phyloP scores from a whole-genome alignment of 2,888 invertebrate species.

The Rutpela maculata region DNA sequence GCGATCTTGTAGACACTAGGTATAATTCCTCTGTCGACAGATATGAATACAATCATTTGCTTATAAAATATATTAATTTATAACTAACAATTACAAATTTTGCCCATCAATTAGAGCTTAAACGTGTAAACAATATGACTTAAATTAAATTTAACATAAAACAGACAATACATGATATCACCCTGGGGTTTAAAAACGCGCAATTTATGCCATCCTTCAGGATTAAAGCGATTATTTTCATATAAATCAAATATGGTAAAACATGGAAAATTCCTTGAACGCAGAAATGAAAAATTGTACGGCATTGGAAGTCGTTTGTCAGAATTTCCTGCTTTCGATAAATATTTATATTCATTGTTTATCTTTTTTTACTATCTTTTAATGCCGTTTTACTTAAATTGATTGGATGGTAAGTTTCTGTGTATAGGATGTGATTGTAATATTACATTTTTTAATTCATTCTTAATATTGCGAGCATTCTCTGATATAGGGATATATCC shows the following conservation, averaged over 20 bases:
- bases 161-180: neutral
- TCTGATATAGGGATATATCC: too few relatives aligned
- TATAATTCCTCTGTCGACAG: too few relatives aligned
- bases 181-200: neutral
- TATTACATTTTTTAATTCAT: too few relatives aligned
- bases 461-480: too few relatives aligned
- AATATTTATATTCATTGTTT: neutral
- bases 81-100: too few relatives aligned
- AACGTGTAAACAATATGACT: neutral
- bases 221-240: slow-evolving; percentile 32
- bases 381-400: too few relatives aligned
- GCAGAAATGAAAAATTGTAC: slow-evolving; percentile 18
- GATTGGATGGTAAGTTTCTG: too few relatives aligned
- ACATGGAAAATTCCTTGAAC: slow-evolving; percentile 16
- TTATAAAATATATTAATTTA: too few relatives aligned
- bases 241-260: slow-evolving; percentile 31
- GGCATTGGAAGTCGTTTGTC: slow-evolving; percentile 19
- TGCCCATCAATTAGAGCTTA: neutral
- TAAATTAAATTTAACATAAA: slow-evolving; percentile 11
- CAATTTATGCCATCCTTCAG: slow-evolving; percentile 31
- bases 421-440: too few relatives aligned
- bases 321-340: slow-evolving; percentile 11
- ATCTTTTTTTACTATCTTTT: too few relatives aligned
- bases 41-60: too few relatives aligned
- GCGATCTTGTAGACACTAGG: too few relatives aligned